A percentile compares a stretch with the other conserved stretches of the same genome.
Conservation (phyloP, 2,797 vertebrate species). For the Scolopax bukidnonensis region DNA sequence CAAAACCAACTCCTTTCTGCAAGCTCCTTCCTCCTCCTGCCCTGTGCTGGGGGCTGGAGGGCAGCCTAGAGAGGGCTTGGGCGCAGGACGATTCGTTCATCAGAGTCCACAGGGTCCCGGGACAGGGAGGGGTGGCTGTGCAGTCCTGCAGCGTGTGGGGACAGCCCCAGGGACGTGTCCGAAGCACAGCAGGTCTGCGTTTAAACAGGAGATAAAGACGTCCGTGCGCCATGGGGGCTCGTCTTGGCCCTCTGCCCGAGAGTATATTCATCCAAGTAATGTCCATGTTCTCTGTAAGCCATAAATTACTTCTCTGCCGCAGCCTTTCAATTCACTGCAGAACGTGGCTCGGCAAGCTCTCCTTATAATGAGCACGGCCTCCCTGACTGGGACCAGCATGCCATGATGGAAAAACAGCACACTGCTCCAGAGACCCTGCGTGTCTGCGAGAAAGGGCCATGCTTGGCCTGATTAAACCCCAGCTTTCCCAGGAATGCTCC, state of each 20-base stretch:
- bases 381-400: background rate
- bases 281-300: background rate
- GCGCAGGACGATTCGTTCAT: background rate
- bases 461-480: background rate
- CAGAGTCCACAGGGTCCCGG: background rate
- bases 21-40: background rate
- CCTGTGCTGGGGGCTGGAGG: background rate
- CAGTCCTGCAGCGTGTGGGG: background rate
- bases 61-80: background rate
- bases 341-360: background rate
- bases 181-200: background rate
- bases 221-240: background rate
- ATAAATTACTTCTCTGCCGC: conserved; percentile 8
- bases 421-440: background rate
- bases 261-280: background rate
- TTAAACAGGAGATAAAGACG: background rate
- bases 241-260: background rate
- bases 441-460: background rate
- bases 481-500: conserved; percentile 23
- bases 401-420: background rate
- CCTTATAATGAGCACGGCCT: background rate
- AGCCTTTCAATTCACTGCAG: background rate
- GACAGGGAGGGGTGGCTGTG: background rate
- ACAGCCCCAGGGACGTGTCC: background rate
- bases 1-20: background rate